Percentiles rank a stretch among this genome's conserved stretches.
Conservation (phyloP, 2,113 vertebrate species). For the Willisornis vidua region DNA sequence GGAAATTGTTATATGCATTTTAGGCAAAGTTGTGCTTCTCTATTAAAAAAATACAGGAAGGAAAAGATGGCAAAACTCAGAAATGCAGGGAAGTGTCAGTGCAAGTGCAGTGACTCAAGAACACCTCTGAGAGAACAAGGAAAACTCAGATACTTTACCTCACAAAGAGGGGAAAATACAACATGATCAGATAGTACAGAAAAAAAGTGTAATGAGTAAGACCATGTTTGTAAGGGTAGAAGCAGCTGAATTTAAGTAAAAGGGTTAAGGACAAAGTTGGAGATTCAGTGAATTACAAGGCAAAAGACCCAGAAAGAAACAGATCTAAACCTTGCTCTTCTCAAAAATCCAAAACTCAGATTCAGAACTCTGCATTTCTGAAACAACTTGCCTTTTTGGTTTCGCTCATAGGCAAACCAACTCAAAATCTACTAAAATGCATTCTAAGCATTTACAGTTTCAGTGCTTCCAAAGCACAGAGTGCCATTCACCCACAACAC, state of each 20-base stretch:
- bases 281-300: background rate
- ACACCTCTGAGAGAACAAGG: background rate
- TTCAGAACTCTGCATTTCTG: background rate
- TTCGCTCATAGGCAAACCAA: background rate
- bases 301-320: background rate
- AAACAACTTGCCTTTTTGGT: background rate
- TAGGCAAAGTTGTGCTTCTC: background rate
- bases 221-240: background rate
- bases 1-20: background rate
- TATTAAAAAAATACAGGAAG: background rate
- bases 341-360: background rate
- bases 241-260: background rate
- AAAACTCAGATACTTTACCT: background rate
- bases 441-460: background rate
- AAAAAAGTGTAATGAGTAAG: background rate
- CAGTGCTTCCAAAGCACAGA: background rate
- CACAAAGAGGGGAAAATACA: background rate
- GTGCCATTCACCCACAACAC: background rate
- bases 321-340: background rate
- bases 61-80: background rate
- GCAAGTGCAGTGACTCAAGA: background rate
- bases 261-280: background rate
- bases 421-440: background rate
- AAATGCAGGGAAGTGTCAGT: background rate
- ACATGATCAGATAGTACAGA: fast-evolving